A percentile compares a stretch with the other conserved stretches of the same genome.
phyloP scores from a whole-genome alignment of 2,888 invertebrate species.

The Dryocosmus kuriphilus region DNA sequence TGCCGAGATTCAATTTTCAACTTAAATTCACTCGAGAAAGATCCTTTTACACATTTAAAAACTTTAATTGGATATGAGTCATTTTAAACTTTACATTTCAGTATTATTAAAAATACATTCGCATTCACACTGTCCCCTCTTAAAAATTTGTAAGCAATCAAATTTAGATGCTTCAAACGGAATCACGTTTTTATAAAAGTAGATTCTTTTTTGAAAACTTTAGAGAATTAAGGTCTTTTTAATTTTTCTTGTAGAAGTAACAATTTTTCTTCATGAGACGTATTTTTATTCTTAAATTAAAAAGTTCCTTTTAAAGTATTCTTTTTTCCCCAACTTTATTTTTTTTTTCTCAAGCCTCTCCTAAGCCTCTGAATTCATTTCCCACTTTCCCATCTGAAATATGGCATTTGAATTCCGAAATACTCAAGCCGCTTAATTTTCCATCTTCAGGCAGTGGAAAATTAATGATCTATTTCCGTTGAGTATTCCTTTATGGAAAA shows the following conservation, averaged over 20 bases:
- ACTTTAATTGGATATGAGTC: neutral
- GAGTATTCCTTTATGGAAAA: slow-evolving; percentile 19
- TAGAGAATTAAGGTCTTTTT: too few species aligned
- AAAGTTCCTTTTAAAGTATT: neutral
- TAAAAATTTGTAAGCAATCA: too few species aligned
- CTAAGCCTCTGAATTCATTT: neutral
- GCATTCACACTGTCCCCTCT: too few species aligned
- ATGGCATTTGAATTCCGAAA: slow-evolving; percentile 29
- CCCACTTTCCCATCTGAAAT: slow-evolving; percentile 8
- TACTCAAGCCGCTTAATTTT: slow-evolving; percentile 25
- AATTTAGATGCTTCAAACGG: too few species aligned
- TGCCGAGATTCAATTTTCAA: slow-evolving; percentile 42
- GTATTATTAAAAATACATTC: neutral
- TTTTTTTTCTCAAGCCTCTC: neutral
- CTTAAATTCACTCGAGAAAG: slow-evolving; percentile 5
- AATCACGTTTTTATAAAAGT: too few species aligned
- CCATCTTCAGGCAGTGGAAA: slow-evolving; percentile 24
- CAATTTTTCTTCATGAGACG: neutral
- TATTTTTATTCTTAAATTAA: neutral
- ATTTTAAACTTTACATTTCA: neutral
- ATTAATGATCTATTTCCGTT: slow-evolving; percentile 40
- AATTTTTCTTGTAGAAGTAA: too few species aligned
- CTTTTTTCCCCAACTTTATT: neutral
- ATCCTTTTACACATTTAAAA: neutral
- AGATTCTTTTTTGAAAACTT: too few species aligned